Conservation (phyloP, 2,113 vertebrate genomes). For the Mobula hypostoma region DNA sequence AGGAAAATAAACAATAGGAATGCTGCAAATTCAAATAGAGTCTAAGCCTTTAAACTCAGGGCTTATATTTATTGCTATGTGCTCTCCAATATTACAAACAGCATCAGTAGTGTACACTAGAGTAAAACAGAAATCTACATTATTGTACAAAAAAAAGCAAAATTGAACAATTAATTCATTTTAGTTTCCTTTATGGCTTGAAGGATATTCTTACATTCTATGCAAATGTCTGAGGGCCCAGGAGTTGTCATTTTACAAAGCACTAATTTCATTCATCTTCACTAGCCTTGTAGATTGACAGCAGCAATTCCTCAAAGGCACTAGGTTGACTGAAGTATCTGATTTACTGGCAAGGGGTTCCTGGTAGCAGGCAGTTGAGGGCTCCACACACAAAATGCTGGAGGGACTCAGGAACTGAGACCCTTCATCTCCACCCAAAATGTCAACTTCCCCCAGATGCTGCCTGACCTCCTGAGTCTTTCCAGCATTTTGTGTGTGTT, state of each 20-base stretch:
- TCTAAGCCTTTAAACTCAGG: background rate
- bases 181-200: slow-evolving; percentile 43
- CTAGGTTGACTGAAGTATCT: slow-evolving; percentile 44
- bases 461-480: no score
- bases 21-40: background rate
- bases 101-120: slow-evolving; percentile 82
- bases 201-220: slow-evolving; percentile 45
- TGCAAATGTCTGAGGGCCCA: slow-evolving; percentile 60
- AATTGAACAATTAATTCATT: slow-evolving; percentile 44
- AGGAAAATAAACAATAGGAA: background rate
- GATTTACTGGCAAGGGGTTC: background rate
- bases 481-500: no score
- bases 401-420: no score
- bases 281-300: slow-evolving; percentile 56
- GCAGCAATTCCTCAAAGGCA: slow-evolving; percentile 59
- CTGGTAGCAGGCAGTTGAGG: no score
- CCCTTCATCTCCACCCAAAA: no score
- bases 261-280: slow-evolving; percentile 46
- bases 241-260: slow-evolving; percentile 57
- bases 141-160: slow-evolving; percentile 56
- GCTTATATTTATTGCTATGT: slow-evolving; percentile 75
- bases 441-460: no score
- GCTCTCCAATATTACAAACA: slow-evolving; percentile 81
- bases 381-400: no score
- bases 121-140: slow-evolving; percentile 55